Evolutionary conservation across 1,140 invertebrate genomes (phyloP), one percentile per base, ranked within the genome.

Genomic region (Galleria mellonella): DNA sequence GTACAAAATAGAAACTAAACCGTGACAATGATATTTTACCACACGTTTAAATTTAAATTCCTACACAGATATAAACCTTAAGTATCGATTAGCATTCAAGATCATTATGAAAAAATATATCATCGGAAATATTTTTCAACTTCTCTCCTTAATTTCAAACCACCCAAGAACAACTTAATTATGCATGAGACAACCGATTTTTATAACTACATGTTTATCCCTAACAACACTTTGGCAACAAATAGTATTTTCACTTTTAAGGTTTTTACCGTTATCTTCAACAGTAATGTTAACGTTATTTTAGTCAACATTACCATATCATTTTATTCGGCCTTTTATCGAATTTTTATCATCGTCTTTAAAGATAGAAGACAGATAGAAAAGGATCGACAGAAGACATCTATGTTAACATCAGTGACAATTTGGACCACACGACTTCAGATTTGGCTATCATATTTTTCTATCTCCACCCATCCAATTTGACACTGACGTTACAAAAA

Each of bases 61-160:
- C 82, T 85, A 85, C 78, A 85, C 78, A 83, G 79, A 74, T 85
- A 83, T 79, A 83, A 84, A 83, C 65, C 78, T 85, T 83, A 82
- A 83, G 67, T 85, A 83, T 70, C 67, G 70, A 81, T 75, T 83
- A 83, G 74, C 72, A 76, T 68, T 77, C 76, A 79, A 83, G 82
- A 78, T 78, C 68, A 78, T 77, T 81, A 85, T 85, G 82, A 83
- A 85, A 85, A 85, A 85, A 85, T 85, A 85, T 85, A 85, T 83
- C 69, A 83, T 83, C 73, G 77, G 82, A 82, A 85, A 85, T 83
- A 83, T 83, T 82, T 71, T 78, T 83, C 77, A 82, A 83, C 73
- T 72, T 77, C 53, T 79, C 69, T 79, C 64, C 73, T 81, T 82
- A 78, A 78, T 71, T 64, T 74, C 78, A 70, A 74, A 83, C 74